phyloP scores from a whole-genome alignment of 2,888 invertebrate species.

The Agrochola circellaris region DNA sequence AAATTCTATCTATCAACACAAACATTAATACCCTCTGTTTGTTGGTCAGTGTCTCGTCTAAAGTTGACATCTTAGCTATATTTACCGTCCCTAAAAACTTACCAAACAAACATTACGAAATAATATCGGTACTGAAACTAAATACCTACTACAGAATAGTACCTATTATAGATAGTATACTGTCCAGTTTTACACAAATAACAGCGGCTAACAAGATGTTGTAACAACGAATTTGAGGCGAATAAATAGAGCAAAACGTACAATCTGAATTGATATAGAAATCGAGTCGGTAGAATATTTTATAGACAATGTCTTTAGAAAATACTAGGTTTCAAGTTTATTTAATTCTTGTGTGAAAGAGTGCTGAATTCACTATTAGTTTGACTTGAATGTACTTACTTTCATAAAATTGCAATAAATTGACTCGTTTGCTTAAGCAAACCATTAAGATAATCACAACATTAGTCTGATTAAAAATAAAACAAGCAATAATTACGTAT shows the following conservation, averaged over 20 bases:
- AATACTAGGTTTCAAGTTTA: not conserved
- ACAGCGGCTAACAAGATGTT: slow-evolving; percentile 10
- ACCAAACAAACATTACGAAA: slow-evolving; percentile 3
- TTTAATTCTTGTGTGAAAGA: not conserved
- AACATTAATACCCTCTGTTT: not conserved
- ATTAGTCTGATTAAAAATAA: not conserved
- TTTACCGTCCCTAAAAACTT: not conserved
- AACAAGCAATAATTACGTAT: not conserved
- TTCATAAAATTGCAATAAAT: not conserved
- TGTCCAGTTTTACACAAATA: slow-evolving; percentile 31
- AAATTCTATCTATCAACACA: not conserved
- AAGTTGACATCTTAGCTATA: not conserved
- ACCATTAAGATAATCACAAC: not conserved
- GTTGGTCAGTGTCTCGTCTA: not conserved
- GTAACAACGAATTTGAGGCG: slow-evolving; percentile 40
- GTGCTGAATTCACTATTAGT: not conserved
- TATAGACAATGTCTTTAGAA: not conserved
- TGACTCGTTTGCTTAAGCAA: not conserved
- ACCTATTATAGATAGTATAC: not conserved
- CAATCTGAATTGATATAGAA: slow-evolving; percentile 3
- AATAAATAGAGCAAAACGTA: slow-evolving; percentile 54
- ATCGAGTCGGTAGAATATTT: not conserved
- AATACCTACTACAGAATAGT: not conserved
- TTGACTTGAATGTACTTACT: not conserved
- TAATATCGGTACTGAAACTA: not conserved